Conservation (phyloP, 2,888 invertebrate species). For the Agrotis exclamationis region DNA sequence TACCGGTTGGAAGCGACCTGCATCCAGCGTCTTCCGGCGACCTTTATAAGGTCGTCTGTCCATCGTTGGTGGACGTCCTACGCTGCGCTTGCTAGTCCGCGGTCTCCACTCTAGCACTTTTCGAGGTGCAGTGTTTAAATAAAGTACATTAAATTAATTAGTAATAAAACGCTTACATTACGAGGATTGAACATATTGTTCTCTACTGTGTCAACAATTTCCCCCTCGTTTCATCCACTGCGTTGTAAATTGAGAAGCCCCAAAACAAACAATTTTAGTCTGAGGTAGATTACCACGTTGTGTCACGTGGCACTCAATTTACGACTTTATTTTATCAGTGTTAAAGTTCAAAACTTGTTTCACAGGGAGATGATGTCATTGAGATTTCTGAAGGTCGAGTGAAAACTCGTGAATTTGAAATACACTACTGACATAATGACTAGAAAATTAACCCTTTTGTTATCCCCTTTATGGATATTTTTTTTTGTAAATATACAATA, state of each 20-base stretch:
- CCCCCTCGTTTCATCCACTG: background rate
- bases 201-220: background rate
- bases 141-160: too few species aligned
- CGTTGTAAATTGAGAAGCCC: background rate
- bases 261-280: background rate
- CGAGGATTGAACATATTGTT: too few species aligned
- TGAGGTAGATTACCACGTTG: background rate
- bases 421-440: background rate
- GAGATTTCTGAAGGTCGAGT: background rate
- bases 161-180: too few species aligned
- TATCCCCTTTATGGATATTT: too few species aligned
- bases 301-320: background rate
- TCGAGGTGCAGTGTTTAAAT: too few species aligned
- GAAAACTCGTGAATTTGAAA: background rate
- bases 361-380: conserved; percentile 1
- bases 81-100: too few species aligned
- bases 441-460: background rate
- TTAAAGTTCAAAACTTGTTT: background rate
- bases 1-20: too few species aligned
- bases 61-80: too few species aligned
- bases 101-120: too few species aligned
- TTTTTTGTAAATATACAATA: too few species aligned
- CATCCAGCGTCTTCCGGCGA: too few species aligned
- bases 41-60: too few species aligned
- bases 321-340: background rate